phyloP scores from a whole-genome alignment of 2,797 vertebrate genomes.

The Chelonia mydas region DNA sequence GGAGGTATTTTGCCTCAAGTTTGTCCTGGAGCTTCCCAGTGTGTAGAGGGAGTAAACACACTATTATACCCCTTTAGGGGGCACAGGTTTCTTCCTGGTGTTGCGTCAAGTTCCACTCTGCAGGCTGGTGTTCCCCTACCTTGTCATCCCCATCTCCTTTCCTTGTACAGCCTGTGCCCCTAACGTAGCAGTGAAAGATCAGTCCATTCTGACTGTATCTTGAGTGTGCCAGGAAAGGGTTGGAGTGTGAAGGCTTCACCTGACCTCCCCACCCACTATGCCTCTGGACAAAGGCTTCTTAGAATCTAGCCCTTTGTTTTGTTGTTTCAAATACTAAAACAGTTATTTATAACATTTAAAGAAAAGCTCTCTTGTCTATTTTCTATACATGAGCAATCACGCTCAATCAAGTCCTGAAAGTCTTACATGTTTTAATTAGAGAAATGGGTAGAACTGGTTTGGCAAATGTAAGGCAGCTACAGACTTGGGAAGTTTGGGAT shows the following conservation, averaged over 20 bases:
- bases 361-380: background rate
- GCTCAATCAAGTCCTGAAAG: background rate
- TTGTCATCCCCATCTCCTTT: background rate
- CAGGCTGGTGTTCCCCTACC: background rate
- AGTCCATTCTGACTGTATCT: background rate
- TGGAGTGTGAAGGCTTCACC: background rate
- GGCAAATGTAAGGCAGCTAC: background rate
- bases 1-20: background rate
- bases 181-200: background rate
- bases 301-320: background rate
- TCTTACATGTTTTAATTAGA: background rate
- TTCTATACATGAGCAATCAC: background rate
- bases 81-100: background rate
- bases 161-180: background rate
- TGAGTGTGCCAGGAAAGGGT: background rate
- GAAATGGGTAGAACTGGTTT: background rate
- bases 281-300: background rate
- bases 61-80: background rate
- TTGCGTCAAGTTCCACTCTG: background rate
- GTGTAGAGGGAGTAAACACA: background rate
- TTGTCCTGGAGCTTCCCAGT: rapidly evolving
- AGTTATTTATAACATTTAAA: too few species aligned
- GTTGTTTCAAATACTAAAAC: background rate
- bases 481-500: background rate
- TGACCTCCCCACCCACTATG: background rate